Percentiles rank a stretch among this genome's conserved stretches.
phyloP scores from a whole-genome alignment of 1,140 invertebrate genomes.

The Drosophila repleta region DNA sequence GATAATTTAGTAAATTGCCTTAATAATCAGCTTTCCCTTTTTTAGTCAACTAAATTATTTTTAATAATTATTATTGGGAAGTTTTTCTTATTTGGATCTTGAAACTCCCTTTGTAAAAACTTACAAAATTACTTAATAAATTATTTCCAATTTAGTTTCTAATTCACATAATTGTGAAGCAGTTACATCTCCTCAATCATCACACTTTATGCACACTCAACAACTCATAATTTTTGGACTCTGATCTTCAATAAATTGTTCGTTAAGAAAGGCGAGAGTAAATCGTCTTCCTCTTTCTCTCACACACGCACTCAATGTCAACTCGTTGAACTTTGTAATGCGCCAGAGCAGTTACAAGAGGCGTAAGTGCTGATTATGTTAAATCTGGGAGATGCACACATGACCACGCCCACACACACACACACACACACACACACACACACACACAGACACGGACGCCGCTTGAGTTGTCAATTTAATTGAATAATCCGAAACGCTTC shows the following conservation, averaged over 20 bases:
- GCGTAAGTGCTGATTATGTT: slow-evolving; percentile 50
- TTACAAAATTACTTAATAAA: no score
- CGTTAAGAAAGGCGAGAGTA: slow-evolving; percentile 11
- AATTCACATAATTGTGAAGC: no score
- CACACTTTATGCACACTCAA: no score
- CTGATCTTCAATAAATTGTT: slow-evolving; percentile 27
- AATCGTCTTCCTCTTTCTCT: not conserved
- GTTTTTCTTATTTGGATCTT: no score
- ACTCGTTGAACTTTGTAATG: slow-evolving; percentile 64
- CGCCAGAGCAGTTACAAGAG: slow-evolving; percentile 39
- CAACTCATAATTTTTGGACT: not conserved
- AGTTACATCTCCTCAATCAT: no score
- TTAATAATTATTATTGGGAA: no score
- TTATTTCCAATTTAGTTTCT: no score
- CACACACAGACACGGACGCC: slow-evolving; percentile 10
- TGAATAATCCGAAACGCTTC: slow-evolving; percentile 67
- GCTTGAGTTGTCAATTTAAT: slow-evolving; percentile 74
- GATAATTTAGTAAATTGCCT: no score
- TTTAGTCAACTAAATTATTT: no score
- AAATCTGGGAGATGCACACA: slow-evolving; percentile 33
- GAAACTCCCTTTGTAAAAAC: no score
- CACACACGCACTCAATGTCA: slow-evolving; percentile 44
- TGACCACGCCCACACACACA: slow-evolving; percentile 17
- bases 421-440: slow-evolving; percentile 5
- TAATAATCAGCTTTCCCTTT: no score